Percentiles rank a stretch among this genome's conserved stretches.
phyloP scores from a whole-genome alignment of 2,113 vertebrate genomes.

The Rhinolophus ferrumequinum region DNA sequence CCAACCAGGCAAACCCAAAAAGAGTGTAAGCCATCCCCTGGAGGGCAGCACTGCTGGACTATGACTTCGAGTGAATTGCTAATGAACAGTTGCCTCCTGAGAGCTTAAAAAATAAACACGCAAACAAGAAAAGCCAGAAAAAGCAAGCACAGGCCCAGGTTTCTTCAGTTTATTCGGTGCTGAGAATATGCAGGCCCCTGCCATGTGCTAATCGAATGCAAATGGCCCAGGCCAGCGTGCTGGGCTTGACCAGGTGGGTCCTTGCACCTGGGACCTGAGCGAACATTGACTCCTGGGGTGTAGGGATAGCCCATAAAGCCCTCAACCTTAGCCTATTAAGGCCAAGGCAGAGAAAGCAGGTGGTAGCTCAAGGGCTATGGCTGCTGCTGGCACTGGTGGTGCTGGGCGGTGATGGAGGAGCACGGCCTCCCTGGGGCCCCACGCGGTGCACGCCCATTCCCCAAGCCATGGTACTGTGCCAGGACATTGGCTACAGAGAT shows the following conservation, averaged over 20 bases:
- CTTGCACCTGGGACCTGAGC: not conserved
- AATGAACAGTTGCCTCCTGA: not conserved
- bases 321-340: not conserved
- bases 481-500: slow-evolving; percentile 89
- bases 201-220: not conserved
- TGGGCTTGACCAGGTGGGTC: not conserved
- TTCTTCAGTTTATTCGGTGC: slow-evolving; percentile 52
- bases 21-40: not conserved
- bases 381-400: slow-evolving; percentile 50
- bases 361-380: not conserved
- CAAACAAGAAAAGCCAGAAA: not conserved
- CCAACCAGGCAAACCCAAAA: not conserved
- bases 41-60: not conserved
- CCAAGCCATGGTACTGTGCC: slow-evolving; percentile 88
- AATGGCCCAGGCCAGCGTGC: not conserved
- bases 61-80: not conserved
- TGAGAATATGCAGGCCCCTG: not conserved
- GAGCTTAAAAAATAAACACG: not conserved
- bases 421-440: slow-evolving; percentile 84
- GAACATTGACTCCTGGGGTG: not conserved
- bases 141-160: slow-evolving; percentile 45
- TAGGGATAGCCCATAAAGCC: not conserved
- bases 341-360: slow-evolving; percentile 28
- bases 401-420: slow-evolving; percentile 54
- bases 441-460: slow-evolving; percentile 87